Conservation (phyloP, 1,140 invertebrate genomes). For the Agrypnia vestita region DNA sequence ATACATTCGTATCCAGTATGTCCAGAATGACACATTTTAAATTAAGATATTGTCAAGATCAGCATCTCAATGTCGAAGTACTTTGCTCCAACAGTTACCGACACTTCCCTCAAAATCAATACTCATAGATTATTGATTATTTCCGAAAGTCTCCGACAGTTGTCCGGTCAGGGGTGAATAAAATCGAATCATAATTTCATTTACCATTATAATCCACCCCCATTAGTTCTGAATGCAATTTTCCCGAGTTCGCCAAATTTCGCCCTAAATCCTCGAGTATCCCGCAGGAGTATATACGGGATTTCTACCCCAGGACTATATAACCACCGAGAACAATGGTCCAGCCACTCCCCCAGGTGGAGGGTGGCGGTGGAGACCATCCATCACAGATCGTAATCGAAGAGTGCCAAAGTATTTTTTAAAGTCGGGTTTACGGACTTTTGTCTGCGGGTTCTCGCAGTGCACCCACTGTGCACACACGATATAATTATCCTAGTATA, state of each 20-base stretch:
- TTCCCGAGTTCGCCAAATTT: conserved; percentile 33
- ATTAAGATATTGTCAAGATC: too few species aligned
- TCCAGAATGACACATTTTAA: too few species aligned
- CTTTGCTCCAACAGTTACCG: background rate
- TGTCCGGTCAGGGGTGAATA: conserved; percentile 2
- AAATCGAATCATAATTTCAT: conserved; percentile 27
- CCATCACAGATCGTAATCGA: conserved; percentile 16
- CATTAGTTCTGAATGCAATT: conserved; percentile 31
- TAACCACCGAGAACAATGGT: background rate
- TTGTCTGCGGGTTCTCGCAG: background rate
- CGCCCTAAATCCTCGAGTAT: conserved; percentile 22
- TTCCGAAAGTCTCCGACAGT: conserved; percentile 17
- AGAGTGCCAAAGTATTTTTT: conserved; percentile 1
- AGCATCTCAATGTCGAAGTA: background rate
- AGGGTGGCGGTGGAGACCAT: background rate
- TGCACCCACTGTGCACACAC: background rate
- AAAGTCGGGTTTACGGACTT: background rate
- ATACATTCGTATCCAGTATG: background rate
- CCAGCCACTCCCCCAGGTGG: conserved; percentile 2
- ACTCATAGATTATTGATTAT: conserved; percentile 34
- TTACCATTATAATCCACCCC: conserved; percentile 36
- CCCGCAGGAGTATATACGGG: background rate
- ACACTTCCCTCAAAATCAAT: conserved; percentile 3
- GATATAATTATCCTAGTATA: background rate
- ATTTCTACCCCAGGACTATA: background rate